These are phyloP conservation scores for Brachionus paranguensis DNA, from an alignment of 1,140 invertebrate genomes.

Conservation along the genomic window DNA sequence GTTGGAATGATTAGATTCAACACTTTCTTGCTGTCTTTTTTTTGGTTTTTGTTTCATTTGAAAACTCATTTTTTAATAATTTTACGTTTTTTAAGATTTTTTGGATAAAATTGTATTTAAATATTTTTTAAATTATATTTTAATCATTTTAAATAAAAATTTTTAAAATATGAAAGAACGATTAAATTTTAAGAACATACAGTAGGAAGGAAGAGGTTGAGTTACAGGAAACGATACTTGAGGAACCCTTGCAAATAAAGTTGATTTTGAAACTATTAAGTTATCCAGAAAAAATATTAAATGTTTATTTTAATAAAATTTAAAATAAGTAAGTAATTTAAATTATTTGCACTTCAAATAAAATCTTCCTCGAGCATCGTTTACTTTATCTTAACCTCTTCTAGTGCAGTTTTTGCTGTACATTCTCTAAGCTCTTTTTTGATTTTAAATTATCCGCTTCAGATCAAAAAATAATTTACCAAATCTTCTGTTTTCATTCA, in stretches of 20 bases:
- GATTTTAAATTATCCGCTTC: not conserved
- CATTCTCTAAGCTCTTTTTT: not conserved
- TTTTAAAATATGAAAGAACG: too few relatives aligned
- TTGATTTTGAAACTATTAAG: too few relatives aligned
- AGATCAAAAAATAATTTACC: not conserved
- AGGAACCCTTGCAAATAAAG: too few relatives aligned
- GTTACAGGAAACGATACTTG: too few relatives aligned
- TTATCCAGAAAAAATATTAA: too few relatives aligned
- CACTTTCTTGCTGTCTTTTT: not conserved
- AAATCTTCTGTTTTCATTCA: too few relatives aligned
- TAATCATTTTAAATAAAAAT: not conserved
- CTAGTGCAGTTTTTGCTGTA: not conserved
- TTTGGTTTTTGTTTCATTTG: not conserved
- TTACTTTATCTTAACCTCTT: not conserved
- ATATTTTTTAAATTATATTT: not conserved
- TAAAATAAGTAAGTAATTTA: not conserved
- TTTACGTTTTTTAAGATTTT: not conserved
- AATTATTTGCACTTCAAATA: not conserved
- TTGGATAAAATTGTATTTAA: not conserved
- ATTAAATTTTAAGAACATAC: too few relatives aligned
- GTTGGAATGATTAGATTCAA: not conserved
- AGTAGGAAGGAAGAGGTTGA: too few relatives aligned
- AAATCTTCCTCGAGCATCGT: not conserved
- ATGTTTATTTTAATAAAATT: not conserved
- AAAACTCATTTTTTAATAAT: not conserved